Evolutionary conservation across 1,140 invertebrate species (phyloP).

Genomic region (Physella acuta): DNA sequence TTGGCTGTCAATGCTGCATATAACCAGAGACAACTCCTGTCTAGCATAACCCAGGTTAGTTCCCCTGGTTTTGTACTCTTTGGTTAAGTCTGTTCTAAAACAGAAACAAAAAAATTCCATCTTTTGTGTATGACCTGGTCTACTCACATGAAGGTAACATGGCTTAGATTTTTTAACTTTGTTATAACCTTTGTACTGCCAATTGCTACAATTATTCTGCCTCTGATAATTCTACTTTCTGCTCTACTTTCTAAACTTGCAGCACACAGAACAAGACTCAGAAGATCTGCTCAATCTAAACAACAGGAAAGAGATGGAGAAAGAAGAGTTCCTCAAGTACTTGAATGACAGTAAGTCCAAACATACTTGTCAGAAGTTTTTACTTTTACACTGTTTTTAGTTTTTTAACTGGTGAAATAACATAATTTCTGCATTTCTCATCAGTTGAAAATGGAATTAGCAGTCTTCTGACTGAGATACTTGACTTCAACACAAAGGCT

Average conservation of each 20-base stretch:
- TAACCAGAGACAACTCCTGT: conserved; percentile 40
- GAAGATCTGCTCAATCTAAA: conserved; percentile 37
- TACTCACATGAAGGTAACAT: no score
- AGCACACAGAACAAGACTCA: conserved; percentile 42
- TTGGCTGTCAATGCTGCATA: conserved; percentile 35
- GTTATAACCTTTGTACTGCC: not conserved
- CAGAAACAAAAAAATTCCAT: no score
- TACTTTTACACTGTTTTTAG: no score
- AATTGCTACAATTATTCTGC: no score
- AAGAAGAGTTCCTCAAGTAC: conserved; percentile 34
- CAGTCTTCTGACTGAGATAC: conserved; percentile 38
- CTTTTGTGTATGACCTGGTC: no score
- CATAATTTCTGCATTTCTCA: conserved; percentile 6
- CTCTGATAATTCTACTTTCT: no score
- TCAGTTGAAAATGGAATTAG: conserved; percentile 44
- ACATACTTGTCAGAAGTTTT: no score
- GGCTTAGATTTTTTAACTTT: not conserved
- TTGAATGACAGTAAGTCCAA: conserved; percentile 40
- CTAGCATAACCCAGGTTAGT: conserved; percentile 41
- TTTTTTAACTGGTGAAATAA: no score
- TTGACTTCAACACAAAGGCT: conserved; percentile 46
- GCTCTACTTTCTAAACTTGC: no score
- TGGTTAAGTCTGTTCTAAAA: no score
- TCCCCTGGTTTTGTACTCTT: no score
- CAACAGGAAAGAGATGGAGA: conserved; percentile 41